Percentiles rank a stretch among this genome's conserved stretches.
Evolutionary conservation across 1,140 invertebrate species (phyloP).

Genomic region (Neodiprion lecontei): DNA sequence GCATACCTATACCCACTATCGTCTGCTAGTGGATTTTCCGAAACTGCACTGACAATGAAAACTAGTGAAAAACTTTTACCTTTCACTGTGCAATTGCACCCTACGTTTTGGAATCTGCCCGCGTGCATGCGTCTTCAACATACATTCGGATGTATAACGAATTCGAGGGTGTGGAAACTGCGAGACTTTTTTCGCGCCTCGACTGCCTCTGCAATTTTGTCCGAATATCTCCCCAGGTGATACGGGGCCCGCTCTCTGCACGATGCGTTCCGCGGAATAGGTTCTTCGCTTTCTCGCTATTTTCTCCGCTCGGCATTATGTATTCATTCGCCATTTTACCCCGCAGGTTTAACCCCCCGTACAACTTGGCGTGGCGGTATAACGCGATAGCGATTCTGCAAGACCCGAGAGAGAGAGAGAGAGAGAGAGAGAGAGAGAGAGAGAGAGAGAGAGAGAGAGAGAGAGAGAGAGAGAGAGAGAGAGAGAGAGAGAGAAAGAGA

Average conservation of each 20-base stretch:
- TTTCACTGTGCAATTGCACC: too few species aligned
- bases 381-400: conserved; percentile 3
- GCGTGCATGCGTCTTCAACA: too few species aligned
- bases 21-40: too few species aligned
- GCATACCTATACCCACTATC: too few species aligned
- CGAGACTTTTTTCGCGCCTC: too few species aligned
- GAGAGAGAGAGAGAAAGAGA: conserved; percentile 24
- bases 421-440: too few species aligned
- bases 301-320: conserved; percentile 41
- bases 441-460: conserved; percentile 24
- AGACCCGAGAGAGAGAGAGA: conserved; percentile 10
- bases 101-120: too few species aligned
- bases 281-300: not conserved
- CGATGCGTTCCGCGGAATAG: not conserved
- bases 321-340: conserved; percentile 56
- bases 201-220: not conserved
- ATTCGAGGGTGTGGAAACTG: too few species aligned
- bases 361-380: conserved; percentile 2
- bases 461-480: conserved; percentile 13
- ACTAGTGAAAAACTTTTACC: too few species aligned
- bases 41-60: too few species aligned
- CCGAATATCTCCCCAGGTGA: conserved; percentile 2
- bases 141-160: too few species aligned
- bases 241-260: not conserved
- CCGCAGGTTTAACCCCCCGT: conserved; percentile 11